Evolutionary conservation across 1,140 invertebrate species (phyloP).

Genomic region (Chlorops oryzae): DNA sequence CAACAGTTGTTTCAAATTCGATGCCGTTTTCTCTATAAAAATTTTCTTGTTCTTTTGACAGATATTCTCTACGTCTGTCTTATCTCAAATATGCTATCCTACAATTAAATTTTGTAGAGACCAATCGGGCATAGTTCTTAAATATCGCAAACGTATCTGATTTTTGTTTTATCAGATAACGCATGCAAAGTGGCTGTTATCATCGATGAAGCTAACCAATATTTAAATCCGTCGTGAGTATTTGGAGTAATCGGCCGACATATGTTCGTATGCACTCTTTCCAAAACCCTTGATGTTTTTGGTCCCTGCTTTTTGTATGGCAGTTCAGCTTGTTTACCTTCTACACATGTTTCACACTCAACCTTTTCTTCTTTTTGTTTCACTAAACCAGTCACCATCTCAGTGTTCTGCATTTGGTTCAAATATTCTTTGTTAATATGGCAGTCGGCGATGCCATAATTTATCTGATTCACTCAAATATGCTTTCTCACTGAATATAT

Average conservation of each 20-base stretch:
- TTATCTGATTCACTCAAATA: too few species aligned
- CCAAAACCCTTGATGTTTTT: background rate
- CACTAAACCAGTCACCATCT: too few species aligned
- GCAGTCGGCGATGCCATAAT: too few species aligned
- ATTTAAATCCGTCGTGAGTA: background rate
- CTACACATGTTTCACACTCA: too few species aligned
- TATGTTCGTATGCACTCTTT: background rate
- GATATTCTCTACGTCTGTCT: slow-evolving; percentile 12
- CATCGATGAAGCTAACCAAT: background rate
- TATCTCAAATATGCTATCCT: slow-evolving; percentile 30
- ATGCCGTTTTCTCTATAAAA: slow-evolving; percentile 25
- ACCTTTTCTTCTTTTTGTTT: too few species aligned
- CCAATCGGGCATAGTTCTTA: background rate
- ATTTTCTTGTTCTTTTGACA: slow-evolving; percentile 15
- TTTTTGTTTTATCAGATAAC: background rate
- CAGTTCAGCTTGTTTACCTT: background rate
- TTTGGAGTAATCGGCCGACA: too few species aligned
- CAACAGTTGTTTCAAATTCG: slow-evolving; percentile 25
- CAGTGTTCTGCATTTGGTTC: too few species aligned
- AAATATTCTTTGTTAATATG: too few species aligned
- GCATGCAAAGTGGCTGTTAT: background rate
- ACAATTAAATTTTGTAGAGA: background rate
- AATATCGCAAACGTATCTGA: background rate
- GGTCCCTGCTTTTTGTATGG: background rate
- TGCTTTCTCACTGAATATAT: too few species aligned